Evolutionary conservation across 2,888 invertebrate genomes (phyloP), one percentile per base, ranked within the genome.

Genomic region (Belgica antarctica): DNA sequence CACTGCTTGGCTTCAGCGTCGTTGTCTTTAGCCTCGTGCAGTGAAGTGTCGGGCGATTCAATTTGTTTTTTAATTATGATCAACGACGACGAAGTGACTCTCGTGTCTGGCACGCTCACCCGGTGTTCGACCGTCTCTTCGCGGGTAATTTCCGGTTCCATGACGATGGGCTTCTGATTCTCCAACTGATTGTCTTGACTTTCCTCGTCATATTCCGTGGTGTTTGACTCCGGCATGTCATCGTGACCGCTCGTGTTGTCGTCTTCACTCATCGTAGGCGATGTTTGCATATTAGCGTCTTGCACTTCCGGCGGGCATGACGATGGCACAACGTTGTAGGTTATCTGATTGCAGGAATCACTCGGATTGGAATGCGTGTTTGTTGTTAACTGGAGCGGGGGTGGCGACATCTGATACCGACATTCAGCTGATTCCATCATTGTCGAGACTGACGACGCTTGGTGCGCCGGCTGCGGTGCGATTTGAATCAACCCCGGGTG

Each of bases 261-360:
- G 73, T 89, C 88, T 70, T 89, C 89, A 74, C 87, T 88, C 74
- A 85, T 84, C 1, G 83, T 80, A 0, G 88, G 86, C 19, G 89
- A 87, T 0, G 92, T 92, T 80, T 92, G 92, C 76, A 91, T 92
- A 66, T 89, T 89, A 0, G 91, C 91, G 75, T 92, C 91, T 77
- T 86, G 90, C n/a, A 89, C 89, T 72, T 86, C 85, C 1, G 84
- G 81, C 1, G 80, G 80, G 71, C 82, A 82, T 71, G 84, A 83
- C 15, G 83, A 81, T 22, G 82, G 80, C 73, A 78, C 76, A 62
- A 78, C 76, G 62, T 34, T 61, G 24, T 31, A 31, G n/a, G 41
- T 61, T 25, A 70, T 34, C 41, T 70, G 70, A n/a, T 28, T 31
- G 62, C 62, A 34, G 17, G 24, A 57, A 17, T 61, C 70, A 41